Conservation (phyloP, 2,888 invertebrate genomes). For the Acholoe squamosa region DNA sequence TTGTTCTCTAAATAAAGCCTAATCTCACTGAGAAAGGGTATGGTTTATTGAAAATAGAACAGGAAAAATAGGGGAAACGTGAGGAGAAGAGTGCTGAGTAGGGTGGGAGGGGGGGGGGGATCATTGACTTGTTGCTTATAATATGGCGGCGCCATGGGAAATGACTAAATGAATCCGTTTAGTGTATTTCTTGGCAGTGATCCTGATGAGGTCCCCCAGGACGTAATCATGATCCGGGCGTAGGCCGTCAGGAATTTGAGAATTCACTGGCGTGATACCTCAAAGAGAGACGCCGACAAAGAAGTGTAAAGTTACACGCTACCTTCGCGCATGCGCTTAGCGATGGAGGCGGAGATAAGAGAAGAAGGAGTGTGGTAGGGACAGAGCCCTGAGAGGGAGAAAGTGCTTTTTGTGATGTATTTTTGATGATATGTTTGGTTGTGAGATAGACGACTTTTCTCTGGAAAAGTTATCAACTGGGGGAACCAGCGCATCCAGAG, state of each 20-base stretch:
- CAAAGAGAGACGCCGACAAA: conserved; percentile 29
- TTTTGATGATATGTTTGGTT: conserved; percentile 50
- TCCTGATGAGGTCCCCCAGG: background rate
- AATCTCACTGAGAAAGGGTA: background rate
- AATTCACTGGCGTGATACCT: conserved; percentile 26
- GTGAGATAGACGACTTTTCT: background rate
- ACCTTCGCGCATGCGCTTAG: conserved; percentile 36
- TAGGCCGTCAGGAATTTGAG: conserved; percentile 18
- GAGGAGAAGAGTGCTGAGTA: too few relatives aligned
- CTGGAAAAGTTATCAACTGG: conserved; percentile 20
- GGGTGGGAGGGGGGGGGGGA: too few relatives aligned
- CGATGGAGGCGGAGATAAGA: conserved; percentile 2
- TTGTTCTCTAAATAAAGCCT: background rate
- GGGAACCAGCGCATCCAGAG: background rate
- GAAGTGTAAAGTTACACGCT: conserved; percentile 44
- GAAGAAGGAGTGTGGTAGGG: background rate
- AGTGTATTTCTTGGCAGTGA: background rate
- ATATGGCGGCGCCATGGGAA: background rate
- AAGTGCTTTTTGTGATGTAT: conserved; percentile 42
- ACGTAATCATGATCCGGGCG: background rate
- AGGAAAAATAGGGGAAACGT: too few relatives aligned
- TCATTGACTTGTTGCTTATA: conserved; percentile 32
- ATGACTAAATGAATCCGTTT: conserved; percentile 34
- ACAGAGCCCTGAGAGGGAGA: background rate
- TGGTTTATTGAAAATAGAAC: too few relatives aligned